Conservation (phyloP, 2,888 invertebrate species). For the Silvanus unidentatus region DNA sequence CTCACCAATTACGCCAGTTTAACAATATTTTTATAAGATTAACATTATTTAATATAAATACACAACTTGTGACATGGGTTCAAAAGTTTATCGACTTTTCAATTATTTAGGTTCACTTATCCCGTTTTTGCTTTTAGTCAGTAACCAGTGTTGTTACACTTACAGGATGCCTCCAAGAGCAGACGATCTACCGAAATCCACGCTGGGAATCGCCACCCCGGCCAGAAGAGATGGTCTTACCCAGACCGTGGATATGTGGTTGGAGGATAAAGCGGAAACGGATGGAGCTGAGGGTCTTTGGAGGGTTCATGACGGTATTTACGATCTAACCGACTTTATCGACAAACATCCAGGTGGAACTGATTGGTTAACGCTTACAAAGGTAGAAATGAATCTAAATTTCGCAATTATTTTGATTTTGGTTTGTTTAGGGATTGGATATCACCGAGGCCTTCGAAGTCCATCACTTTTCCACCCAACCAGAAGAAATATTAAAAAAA, state of each 20-base stretch:
- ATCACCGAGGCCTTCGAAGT: constrained; percentile 75
- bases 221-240: constrained; percentile 17
- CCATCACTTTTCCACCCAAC: constrained; percentile 57
- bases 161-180: constrained; percentile 13
- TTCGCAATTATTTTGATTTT: too few species aligned
- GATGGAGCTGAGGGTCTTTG: constrained; percentile 74
- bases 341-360: constrained; percentile 79
- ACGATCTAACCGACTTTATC: constrained; percentile 77
- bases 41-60: too few species aligned
- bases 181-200: constrained; percentile 18
- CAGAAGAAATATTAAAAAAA: constrained; percentile 55
- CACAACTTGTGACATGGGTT: too few species aligned
- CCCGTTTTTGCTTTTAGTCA: too few species aligned
- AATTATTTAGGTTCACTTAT: too few species aligned
- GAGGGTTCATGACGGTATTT: constrained; percentile 71
- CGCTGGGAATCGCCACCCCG: constrained; percentile 27
- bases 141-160: too few species aligned
- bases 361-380: constrained; percentile 66
- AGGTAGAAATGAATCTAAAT: constrained; percentile 49
- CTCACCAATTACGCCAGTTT: too few species aligned
- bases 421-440: constrained; percentile 65
- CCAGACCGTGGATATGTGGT: constrained; percentile 46
- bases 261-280: constrained; percentile 58
- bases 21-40: too few species aligned
- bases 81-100: too few species aligned